Base-by-base conservation (phyloP, 2,797 vertebrate species). In the Myripristis murdjan region DNA sequence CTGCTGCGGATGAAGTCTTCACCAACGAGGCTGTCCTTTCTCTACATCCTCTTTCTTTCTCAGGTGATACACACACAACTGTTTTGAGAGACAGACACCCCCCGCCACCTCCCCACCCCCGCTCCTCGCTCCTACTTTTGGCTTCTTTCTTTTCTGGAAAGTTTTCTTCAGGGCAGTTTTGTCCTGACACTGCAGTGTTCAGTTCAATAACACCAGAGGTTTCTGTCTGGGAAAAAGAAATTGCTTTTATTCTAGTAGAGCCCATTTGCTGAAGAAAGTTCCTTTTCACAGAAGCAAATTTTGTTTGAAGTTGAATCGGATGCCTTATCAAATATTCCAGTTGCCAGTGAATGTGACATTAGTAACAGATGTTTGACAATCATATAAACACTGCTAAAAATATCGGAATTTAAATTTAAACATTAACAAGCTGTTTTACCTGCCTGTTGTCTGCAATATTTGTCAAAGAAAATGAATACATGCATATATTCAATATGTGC, bases 81-180 rank as follows among this genome's bases (percentile, higher is more conserved):
- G 55, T 64, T 59, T 9, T 66, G 23, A 53, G 53, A 84, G 56
- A 57, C 67, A 56, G 31, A n/a, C n/a, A n/a, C n/a, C n/a, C n/a
- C n/a, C n/a, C n/a, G n/a, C n/a, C n/a, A n/a, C n/a, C n/a, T n/a
- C n/a, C n/a, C n/a, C n/a, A n/a, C 11, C 39, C 20, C 22, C 43
- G 60, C 20, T 35, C 15, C 46, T 39, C 1, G 47, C 56, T 66
- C 52, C 35, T 16, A 54, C 62, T 70, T 28, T 73, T 64, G 33
- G 24, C 62, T 43, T 73, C 43, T 44, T 41, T 70, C 69, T 31
- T 18, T 49, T 63, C 52, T 26, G 35, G 18, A 71, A 84, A 57
- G 56, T 67, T 88, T 79, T 79, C 74, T 74, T 3, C 26, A 31
- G 53, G 70, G 73, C 74, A 83, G 46, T 58, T 67, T 51, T 78